These are phyloP conservation scores for Andrena bucephala DNA, from an alignment of 2,888 invertebrate species.

Conservation along the genomic window DNA sequence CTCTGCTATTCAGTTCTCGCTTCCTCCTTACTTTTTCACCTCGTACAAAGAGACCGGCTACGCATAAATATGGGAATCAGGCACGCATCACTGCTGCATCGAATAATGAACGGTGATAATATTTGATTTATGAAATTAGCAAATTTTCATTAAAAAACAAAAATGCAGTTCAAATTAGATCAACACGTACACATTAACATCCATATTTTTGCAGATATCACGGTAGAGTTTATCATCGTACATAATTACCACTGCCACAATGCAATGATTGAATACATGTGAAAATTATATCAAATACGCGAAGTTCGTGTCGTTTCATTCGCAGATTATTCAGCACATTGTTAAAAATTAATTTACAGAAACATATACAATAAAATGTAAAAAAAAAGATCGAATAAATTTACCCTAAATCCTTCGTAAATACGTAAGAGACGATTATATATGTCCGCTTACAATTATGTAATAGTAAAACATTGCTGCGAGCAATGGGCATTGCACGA, in stretches of 20 bases:
- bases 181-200: conserved; percentile 36
- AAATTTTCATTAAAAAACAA: conserved; percentile 18
- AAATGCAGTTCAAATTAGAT: conserved; percentile 42
- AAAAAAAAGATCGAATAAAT: conserved; percentile 60
- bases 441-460: conserved; percentile 55
- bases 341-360: conserved; percentile 57
- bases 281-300: conserved; percentile 61
- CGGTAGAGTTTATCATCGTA: conserved; percentile 36
- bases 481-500: conserved; percentile 61
- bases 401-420: conserved; percentile 52
- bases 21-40: conserved; percentile 4
- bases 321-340: conserved; percentile 35
- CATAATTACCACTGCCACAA: conserved; percentile 44
- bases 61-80: conserved; percentile 49
- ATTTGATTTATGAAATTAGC: conserved; percentile 43
- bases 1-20: conserved; percentile 43
- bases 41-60: conserved; percentile 44
- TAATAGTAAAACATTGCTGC: conserved; percentile 64
- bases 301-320: conserved; percentile 53
- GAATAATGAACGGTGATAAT: conserved; percentile 45
- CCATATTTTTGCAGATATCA: conserved; percentile 37
- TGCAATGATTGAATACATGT: conserved; percentile 30
- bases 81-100: conserved; percentile 50
- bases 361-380: conserved; percentile 46
- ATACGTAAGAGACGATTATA: conserved; percentile 54